A percentile compares a stretch with the other conserved stretches of the same genome.
Conservation (phyloP, 2,888 invertebrate genomes). For the Meloe dianella region DNA sequence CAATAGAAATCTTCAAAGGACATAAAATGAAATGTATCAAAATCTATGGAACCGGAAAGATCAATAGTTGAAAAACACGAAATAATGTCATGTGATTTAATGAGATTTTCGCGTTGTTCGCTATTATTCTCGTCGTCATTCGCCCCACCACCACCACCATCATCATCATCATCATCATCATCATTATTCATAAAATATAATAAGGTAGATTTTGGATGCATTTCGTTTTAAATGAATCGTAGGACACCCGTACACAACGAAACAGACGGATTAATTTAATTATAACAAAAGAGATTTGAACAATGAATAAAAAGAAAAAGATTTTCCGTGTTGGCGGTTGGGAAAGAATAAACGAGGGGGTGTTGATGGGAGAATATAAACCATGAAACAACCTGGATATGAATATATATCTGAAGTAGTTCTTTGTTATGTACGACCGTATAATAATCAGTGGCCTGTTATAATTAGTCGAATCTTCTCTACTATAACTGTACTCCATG, state of each 20-base stretch:
- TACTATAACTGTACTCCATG: conserved; percentile 20
- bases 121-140: conserved; percentile 10
- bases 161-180: neutral
- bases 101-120: conserved; percentile 25
- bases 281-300: conserved; percentile 12
- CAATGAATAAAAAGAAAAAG: conserved; percentile 2
- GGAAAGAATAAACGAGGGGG: neutral
- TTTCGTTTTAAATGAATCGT: conserved; percentile 17
- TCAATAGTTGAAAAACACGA: conserved; percentile 27
- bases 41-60: conserved; percentile 19
- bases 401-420: conserved; percentile 16
- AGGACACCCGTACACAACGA: neutral
- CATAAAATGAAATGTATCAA: conserved; percentile 35
- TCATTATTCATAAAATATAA: conserved; percentile 12
- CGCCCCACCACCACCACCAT: neutral
- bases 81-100: conserved; percentile 30
- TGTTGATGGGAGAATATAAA: neutral
- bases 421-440: conserved; percentile 5
- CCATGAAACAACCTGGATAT: neutral
- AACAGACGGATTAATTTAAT: conserved; percentile 16
- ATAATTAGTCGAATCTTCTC: conserved; percentile 30
- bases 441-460: conserved; percentile 14
- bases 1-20: conserved; percentile 21
- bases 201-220: conserved; percentile 23
- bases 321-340: neutral